These are phyloP conservation scores for Hiodon alosoides DNA, from an alignment of 2,113 vertebrate species.

Conservation along the genomic window DNA sequence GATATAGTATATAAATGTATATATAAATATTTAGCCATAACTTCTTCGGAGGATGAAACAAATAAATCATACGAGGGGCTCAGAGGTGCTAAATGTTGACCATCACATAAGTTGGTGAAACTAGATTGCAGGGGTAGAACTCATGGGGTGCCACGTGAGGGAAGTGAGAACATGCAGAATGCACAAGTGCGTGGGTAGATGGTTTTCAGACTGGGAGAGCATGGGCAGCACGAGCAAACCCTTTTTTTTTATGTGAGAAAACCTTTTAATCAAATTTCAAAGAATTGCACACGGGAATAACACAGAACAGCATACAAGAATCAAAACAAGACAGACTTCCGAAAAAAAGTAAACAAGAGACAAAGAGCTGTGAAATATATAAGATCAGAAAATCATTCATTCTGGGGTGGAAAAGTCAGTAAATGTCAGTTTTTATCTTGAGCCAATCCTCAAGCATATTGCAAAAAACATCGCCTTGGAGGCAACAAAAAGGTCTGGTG, in stretches of 20 bases:
- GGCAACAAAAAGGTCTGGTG: too few relatives aligned
- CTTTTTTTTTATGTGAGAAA: neutral
- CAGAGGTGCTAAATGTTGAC: neutral
- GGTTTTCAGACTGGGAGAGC: slow-evolving; percentile 27
- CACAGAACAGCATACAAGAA: neutral
- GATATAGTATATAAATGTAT: neutral
- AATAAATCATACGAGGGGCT: neutral
- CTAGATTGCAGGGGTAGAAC: neutral
- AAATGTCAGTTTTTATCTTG: too few relatives aligned
- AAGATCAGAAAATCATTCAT: neutral
- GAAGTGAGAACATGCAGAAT: slow-evolving; percentile 37
- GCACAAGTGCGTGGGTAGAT: slow-evolving; percentile 36
- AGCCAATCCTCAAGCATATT: too few relatives aligned
- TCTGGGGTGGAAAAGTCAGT: neutral
- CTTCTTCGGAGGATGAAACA: neutral
- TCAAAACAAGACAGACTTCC: neutral
- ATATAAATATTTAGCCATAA: neutral
- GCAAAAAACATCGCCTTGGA: too few relatives aligned
- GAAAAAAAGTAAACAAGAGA: neutral
- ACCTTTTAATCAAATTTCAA: slow-evolving; percentile 12
- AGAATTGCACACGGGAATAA: neutral
- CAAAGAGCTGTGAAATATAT: neutral
- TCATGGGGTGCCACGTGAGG: slow-evolving; percentile 38
- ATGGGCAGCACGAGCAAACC: slow-evolving; percentile 19
- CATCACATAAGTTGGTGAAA: slow-evolving; percentile 3